Conservation (phyloP, 2,113 vertebrate species). For the Orcinus orca region DNA sequence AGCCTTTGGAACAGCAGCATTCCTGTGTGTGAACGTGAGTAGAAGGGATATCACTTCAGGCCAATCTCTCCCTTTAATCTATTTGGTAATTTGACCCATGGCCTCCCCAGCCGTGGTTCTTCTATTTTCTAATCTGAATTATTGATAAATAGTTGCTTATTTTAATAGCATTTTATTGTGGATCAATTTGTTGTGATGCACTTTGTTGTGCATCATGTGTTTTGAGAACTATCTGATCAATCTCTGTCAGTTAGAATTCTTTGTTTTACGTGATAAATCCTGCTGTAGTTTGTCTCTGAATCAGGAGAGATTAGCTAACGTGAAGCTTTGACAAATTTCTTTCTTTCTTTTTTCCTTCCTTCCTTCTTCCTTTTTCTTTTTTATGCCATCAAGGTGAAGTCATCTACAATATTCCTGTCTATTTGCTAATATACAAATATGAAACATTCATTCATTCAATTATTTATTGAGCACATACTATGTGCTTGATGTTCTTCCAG, state of each 20-base stretch:
- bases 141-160: too few relatives aligned
- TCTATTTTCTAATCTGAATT: background rate
- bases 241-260: background rate
- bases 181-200: background rate
- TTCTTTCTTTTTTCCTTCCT: background rate
- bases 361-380: background rate
- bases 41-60: background rate
- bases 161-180: background rate
- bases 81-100: background rate
- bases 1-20: constrained; percentile 39
- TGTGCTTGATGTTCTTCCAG: background rate
- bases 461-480: background rate
- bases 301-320: background rate
- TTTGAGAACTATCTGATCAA: background rate
- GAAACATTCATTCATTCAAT: background rate
- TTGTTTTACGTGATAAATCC: background rate
- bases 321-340: background rate
- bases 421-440: background rate
- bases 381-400: background rate
- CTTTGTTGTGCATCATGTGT: background rate
- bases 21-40: constrained; percentile 48
- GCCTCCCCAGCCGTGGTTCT: background rate
- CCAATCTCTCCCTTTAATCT: background rate
- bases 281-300: background rate
- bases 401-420: background rate